A percentile compares a stretch with the other conserved stretches of the same genome.
Conservation (phyloP, 2,113 vertebrate species). For the Ctenomys sociabilis region DNA sequence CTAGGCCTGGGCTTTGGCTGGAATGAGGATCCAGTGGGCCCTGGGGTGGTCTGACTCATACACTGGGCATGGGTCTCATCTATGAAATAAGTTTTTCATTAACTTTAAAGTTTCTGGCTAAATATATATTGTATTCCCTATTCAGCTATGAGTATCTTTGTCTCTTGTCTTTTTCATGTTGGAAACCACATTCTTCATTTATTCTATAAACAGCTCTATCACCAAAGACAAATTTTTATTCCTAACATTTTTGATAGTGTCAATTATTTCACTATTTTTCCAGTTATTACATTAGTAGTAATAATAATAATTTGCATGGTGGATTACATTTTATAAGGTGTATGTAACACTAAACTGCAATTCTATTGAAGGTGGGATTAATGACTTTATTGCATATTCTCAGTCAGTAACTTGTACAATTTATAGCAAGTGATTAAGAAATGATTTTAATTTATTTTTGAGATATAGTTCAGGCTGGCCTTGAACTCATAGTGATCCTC, state of each 20-base stretch:
- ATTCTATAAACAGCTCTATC: neutral
- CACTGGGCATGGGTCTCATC: too few species aligned
- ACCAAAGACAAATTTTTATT: neutral
- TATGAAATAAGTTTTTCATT: neutral
- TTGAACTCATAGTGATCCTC: too few species aligned
- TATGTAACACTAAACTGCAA: constrained; percentile 6
- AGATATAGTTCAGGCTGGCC: too few species aligned
- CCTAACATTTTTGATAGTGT: constrained; percentile 2
- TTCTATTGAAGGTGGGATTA: neutral
- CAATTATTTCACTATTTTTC: neutral
- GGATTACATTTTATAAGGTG: neutral
- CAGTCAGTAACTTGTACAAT: neutral
- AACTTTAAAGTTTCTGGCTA: neutral
- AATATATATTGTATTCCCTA: neutral
- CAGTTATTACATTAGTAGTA: neutral
- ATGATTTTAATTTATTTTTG: neutral
- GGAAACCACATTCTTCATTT: neutral
- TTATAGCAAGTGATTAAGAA: neutral
- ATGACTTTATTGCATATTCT: neutral
- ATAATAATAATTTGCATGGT: neutral
- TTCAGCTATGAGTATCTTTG: neutral
- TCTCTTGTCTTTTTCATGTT: neutral
- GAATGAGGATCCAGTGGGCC: too few species aligned
- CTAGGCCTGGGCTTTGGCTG: too few species aligned
- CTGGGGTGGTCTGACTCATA: too few species aligned